phyloP scores from a whole-genome alignment of 2,888 invertebrate species.

The Lymantria dispar region DNA sequence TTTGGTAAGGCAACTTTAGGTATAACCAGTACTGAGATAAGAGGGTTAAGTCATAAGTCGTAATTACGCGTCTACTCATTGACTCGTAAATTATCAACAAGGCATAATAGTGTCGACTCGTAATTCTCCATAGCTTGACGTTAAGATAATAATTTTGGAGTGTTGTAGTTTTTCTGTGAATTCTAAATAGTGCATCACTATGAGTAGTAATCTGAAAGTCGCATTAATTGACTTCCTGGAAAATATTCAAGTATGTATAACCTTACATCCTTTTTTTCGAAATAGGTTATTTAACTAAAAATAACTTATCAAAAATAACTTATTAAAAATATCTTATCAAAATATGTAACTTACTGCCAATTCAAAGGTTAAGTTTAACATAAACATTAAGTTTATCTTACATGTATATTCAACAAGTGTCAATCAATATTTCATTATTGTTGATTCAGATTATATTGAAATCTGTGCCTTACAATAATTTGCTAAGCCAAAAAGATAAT shows the following conservation, averaged over 20 bases:
- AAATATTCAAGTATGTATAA: conserved; percentile 47
- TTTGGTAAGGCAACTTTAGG: neutral
- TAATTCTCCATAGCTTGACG: neutral
- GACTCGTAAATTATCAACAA: no score
- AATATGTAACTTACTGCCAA: neutral
- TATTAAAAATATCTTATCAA: no score
- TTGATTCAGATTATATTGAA: no score
- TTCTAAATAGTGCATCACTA: conserved; percentile 20
- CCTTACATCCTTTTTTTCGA: neutral
- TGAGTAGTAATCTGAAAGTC: conserved; percentile 55
- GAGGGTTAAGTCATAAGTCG: neutral
- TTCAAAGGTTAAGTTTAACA: neutral
- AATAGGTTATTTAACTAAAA: neutral
- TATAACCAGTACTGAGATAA: neutral
- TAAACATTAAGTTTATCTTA: neutral
- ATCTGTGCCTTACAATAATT: no score
- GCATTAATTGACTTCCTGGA: conserved; percentile 47
- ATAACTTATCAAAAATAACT: no score
- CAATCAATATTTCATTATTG: no score
- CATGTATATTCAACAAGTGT: no score
- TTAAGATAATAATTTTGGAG: neutral
- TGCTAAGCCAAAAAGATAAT: no score
- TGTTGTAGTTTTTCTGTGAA: neutral
- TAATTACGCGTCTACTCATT: no score
- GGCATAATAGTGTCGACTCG: conserved; percentile 1